Evolutionary conservation across 2,113 vertebrate genomes (phyloP).

Genomic region (Misgurnus anguillicaudatus): DNA sequence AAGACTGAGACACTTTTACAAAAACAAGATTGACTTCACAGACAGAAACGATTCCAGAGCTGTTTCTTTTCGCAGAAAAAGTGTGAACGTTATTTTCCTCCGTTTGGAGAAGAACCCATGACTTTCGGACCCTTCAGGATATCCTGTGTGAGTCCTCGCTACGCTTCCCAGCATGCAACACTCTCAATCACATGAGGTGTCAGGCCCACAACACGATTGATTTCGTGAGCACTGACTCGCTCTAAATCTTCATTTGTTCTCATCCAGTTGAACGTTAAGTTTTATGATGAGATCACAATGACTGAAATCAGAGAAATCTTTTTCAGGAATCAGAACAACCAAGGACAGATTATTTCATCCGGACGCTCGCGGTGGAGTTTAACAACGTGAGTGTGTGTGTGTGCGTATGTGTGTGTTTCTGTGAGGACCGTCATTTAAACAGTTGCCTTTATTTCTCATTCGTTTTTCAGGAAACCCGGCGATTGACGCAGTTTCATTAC

Average conservation of each 20-base stretch:
- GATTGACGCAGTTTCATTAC: conserved; percentile 95
- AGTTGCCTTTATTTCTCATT: not conserved
- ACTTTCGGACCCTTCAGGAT: conserved; percentile 91
- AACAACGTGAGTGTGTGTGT: conserved; percentile 81
- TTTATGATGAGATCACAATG: not conserved
- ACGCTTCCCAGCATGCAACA: conserved; percentile 34
- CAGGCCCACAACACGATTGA: not conserved
- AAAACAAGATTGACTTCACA: not conserved
- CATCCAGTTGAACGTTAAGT: not conserved
- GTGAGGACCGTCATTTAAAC: not conserved
- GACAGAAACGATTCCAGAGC: not conserved
- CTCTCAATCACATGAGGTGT: not conserved
- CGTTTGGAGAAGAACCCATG: conserved; percentile 83
- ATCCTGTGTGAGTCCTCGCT: conserved; percentile 87
- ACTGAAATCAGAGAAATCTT: not conserved
- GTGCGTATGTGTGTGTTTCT: not conserved
- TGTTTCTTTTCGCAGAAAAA: conserved; percentile 82
- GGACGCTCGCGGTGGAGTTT: conserved; percentile 86
- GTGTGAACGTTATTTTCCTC: conserved; percentile 94
- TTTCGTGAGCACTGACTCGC: not conserved
- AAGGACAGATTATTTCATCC: conserved; percentile 92
- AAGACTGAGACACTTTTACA: conserved; percentile 62
- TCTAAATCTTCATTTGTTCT: not conserved
- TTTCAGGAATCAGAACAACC: conserved; percentile 89
- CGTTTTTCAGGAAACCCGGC: conserved; percentile 82